Percentiles rank a stretch among this genome's conserved stretches.
phyloP scores from a whole-genome alignment of 2,113 vertebrate genomes.

The Eurypyga helias region DNA sequence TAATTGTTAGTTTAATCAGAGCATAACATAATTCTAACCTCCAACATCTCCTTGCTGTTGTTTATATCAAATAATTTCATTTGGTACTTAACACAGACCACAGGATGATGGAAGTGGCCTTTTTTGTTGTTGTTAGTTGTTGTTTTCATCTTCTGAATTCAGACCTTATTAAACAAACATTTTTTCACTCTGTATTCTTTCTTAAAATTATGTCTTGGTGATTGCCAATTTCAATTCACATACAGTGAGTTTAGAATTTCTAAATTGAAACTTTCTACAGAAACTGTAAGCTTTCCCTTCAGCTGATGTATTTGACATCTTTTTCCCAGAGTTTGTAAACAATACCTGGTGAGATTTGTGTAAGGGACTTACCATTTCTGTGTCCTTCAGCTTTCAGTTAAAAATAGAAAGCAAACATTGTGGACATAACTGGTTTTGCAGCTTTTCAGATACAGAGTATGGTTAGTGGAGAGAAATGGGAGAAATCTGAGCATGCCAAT shows the following conservation, averaged over 20 bases:
- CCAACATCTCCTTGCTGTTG: background rate
- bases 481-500: background rate
- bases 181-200: background rate
- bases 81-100: background rate
- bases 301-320: background rate
- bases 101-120: background rate
- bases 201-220: background rate
- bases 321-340: background rate
- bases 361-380: background rate
- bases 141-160: background rate
- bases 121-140: fast-evolving
- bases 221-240: background rate
- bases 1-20: slow-evolving; percentile 28
- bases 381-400: background rate
- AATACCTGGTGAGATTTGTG: background rate
- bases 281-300: background rate
- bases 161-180: background rate
- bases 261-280: background rate
- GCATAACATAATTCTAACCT: background rate
- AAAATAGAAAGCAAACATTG: background rate
- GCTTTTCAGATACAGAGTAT: background rate
- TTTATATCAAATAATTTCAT: background rate
- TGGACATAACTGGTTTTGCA: background rate
- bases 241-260: background rate
- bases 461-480: background rate